These are phyloP conservation scores for Cichladusa arquata DNA, from an alignment of 2,113 vertebrate genomes.

Conservation along the genomic window DNA sequence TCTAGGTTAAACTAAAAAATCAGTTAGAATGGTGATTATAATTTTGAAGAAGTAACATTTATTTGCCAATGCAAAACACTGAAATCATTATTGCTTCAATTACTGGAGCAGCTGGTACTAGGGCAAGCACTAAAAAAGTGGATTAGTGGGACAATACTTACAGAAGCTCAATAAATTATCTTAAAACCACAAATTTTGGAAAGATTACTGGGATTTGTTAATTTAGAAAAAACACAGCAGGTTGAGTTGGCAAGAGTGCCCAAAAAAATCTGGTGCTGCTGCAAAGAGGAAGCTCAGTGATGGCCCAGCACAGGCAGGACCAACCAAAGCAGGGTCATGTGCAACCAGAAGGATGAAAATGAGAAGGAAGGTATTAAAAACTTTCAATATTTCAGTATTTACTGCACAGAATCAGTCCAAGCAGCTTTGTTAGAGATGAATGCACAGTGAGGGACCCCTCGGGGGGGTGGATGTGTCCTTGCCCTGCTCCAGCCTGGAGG, in stretches of 20 bases:
- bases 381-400: rapidly evolving
- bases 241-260: rapidly evolving
- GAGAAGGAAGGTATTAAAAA: rapidly evolving
- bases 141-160: background rate
- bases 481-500: background rate
- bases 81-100: background rate
- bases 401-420: background rate
- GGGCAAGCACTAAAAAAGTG: background rate
- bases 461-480: background rate
- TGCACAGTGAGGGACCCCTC: background rate
- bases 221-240: background rate
- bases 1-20: background rate
- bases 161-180: background rate
- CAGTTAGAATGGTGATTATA: background rate
- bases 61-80: background rate
- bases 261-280: background rate
- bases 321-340: background rate
- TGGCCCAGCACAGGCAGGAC: background rate
- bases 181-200: background rate
- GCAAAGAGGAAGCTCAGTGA: background rate
- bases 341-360: background rate
- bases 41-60: background rate
- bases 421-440: rapidly evolving
- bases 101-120: background rate
- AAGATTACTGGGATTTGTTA: background rate